phyloP scores from a whole-genome alignment of 2,113 vertebrate genomes.

The Apodemus speciosus region DNA sequence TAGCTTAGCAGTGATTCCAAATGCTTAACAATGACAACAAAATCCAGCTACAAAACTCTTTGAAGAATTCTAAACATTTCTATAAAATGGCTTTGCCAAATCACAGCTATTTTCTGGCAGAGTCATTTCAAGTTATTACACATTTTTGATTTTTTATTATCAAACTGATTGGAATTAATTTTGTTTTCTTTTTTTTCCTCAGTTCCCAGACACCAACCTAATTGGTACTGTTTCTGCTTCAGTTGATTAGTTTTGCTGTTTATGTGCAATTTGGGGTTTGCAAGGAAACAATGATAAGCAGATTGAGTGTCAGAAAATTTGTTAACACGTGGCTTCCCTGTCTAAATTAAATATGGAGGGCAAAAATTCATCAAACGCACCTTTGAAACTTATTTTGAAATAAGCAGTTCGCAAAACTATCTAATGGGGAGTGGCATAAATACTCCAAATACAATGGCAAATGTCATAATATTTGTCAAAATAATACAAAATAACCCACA shows the following conservation, averaged over 20 bases:
- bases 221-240: slow-evolving; percentile 77
- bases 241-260: slow-evolving; percentile 79
- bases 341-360: slow-evolving; percentile 29
- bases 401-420: slow-evolving; percentile 27
- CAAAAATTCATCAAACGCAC: slow-evolving; percentile 63
- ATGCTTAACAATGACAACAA: slow-evolving; percentile 46
- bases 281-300: slow-evolving; percentile 68
- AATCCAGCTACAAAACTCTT: slow-evolving; percentile 25
- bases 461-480: background rate
- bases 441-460: background rate
- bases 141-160: slow-evolving; percentile 70
- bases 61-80: slow-evolving; percentile 55
- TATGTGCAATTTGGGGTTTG: slow-evolving; percentile 77
- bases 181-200: slow-evolving; percentile 57
- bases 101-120: slow-evolving; percentile 55
- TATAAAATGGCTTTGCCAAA: slow-evolving; percentile 59
- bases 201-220: slow-evolving; percentile 64
- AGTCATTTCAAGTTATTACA: slow-evolving; percentile 66
- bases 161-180: slow-evolving; percentile 76
- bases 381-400: slow-evolving; percentile 57
- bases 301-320: slow-evolving; percentile 59
- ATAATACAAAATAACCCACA: background rate
- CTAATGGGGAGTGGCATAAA: background rate
- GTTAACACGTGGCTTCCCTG: slow-evolving; percentile 60
- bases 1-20: slow-evolving; percentile 15